A percentile compares a stretch with the other conserved stretches of the same genome.
Conservation (phyloP, 2,888 invertebrate genomes). For the Loripinus fragilis region DNA sequence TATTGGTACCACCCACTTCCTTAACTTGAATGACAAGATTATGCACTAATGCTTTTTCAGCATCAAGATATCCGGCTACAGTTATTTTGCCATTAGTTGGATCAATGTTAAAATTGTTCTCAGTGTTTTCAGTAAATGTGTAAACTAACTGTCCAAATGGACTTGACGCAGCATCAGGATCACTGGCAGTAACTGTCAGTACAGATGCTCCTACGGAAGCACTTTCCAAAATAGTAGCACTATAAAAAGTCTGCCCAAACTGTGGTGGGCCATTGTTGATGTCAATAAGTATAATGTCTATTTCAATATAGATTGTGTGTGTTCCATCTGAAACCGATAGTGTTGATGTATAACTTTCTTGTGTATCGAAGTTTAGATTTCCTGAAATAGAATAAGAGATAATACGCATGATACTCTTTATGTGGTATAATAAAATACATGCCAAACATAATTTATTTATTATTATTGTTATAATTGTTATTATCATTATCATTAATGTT, state of each 20-base stretch:
- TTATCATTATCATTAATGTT: no score
- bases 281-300: slow-evolving; percentile 64
- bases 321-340: slow-evolving; percentile 66
- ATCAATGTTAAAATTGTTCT: slow-evolving; percentile 67
- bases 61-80: slow-evolving; percentile 67
- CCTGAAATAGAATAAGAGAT: slow-evolving; percentile 10
- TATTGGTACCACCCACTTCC: slow-evolving; percentile 59
- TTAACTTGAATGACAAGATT: slow-evolving; percentile 58
- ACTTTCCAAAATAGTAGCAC: slow-evolving; percentile 51
- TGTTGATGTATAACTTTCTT: slow-evolving; percentile 50
- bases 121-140: slow-evolving; percentile 61
- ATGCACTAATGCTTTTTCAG: slow-evolving; percentile 68
- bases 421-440: no score
- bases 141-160: slow-evolving; percentile 64
- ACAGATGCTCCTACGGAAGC: slow-evolving; percentile 54
- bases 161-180: slow-evolving; percentile 62
- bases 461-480: no score
- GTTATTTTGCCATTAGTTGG: slow-evolving; percentile 60
- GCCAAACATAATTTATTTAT: no score
- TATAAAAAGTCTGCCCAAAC: slow-evolving; percentile 46
- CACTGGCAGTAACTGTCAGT: slow-evolving; percentile 60
- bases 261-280: slow-evolving; percentile 69
- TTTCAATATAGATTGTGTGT: slow-evolving; percentile 53
- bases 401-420: no score
- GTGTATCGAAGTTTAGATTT: slow-evolving; percentile 71